Evolutionary conservation across 2,797 vertebrate species (phyloP).

Genomic region (Novumbra hubbsi): DNA sequence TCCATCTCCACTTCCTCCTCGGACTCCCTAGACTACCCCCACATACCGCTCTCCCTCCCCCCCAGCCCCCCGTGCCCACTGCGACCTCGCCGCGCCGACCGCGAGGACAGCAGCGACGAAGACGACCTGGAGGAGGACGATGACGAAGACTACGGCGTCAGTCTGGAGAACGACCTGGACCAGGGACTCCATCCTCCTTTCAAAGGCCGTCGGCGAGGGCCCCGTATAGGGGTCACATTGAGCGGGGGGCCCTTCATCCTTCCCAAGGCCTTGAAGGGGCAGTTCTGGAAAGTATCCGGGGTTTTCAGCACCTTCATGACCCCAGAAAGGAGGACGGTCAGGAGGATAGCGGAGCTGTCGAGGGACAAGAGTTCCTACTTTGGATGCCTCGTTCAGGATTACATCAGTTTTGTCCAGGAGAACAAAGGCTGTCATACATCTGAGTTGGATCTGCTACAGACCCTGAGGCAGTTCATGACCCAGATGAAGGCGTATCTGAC

Average conservation of each 20-base stretch:
- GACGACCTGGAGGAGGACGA: slow-evolving; percentile 74
- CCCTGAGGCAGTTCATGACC: slow-evolving; percentile 94
- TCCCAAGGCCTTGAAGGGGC: slow-evolving; percentile 87
- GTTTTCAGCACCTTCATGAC: slow-evolving; percentile 95
- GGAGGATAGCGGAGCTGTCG: slow-evolving; percentile 87
- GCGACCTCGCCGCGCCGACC: slow-evolving; percentile 38
- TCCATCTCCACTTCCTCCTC: slow-evolving; percentile 97
- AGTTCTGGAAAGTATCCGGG: slow-evolving; percentile 88
- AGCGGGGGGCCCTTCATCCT: slow-evolving; percentile 82
- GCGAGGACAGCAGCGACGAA: slow-evolving; percentile 88
- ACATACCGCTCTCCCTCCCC: slow-evolving; percentile 75
- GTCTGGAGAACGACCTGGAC: slow-evolving; percentile 91
- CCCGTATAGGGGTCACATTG: slow-evolving; percentile 49
- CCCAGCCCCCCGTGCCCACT: slow-evolving; percentile 62
- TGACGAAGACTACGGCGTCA: slow-evolving; percentile 87
- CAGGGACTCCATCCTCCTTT: slow-evolving; percentile 81
- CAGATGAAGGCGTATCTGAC: slow-evolving; percentile 95
- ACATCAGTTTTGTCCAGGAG: slow-evolving; percentile 92
- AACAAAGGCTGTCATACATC: slow-evolving; percentile 92
- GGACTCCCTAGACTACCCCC: slow-evolving; percentile 89
- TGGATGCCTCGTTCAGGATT: slow-evolving; percentile 94
- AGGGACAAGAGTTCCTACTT: slow-evolving; percentile 92
- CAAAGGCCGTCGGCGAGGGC: slow-evolving; percentile 80
- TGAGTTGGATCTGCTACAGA: slow-evolving; percentile 88
- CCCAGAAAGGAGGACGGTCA: slow-evolving; percentile 88